These are phyloP conservation scores for Anabacerthia variegaticeps DNA, from an alignment of 2,797 vertebrate species.

Conservation along the genomic window DNA sequence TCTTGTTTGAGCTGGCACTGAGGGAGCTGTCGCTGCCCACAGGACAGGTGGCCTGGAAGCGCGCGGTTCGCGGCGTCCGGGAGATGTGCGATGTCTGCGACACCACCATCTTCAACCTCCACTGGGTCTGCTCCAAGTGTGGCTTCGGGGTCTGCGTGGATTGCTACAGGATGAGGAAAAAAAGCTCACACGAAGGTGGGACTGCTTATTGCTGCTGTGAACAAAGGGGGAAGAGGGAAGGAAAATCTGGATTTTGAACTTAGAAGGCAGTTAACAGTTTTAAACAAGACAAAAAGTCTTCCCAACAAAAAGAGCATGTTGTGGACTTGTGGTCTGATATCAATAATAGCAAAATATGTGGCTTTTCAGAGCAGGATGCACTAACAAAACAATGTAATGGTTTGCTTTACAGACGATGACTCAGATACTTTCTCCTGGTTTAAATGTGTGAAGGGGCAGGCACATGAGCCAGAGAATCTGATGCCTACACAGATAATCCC, in stretches of 20 bases:
- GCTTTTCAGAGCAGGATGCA: background rate
- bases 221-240: background rate
- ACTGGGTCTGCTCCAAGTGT: slow-evolving; percentile 83
- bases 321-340: background rate
- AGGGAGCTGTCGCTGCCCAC: background rate
- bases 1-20: rapidly evolving
- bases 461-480: slow-evolving; percentile 80
- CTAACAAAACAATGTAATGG: background rate
- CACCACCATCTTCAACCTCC: slow-evolving; percentile 83
- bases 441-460: slow-evolving; percentile 81
- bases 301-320: background rate
- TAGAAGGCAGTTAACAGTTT: background rate
- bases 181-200: slow-evolving; percentile 71
- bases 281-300: background rate
- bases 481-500: slow-evolving; percentile 85
- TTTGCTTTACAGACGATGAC: slow-evolving; percentile 66
- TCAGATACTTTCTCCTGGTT: slow-evolving; percentile 80
- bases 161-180: slow-evolving; percentile 81
- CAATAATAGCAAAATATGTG: rapidly evolving
- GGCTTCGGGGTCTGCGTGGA: slow-evolving; percentile 82
- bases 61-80: slow-evolving; percentile 79
- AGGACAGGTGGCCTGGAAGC: slow-evolving; percentile 83
- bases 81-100: slow-evolving; percentile 84
- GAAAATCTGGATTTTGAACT: background rate
- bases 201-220: background rate